Base-by-base conservation (phyloP, 2,797 vertebrate species). In the Acanthis flammea region DNA sequence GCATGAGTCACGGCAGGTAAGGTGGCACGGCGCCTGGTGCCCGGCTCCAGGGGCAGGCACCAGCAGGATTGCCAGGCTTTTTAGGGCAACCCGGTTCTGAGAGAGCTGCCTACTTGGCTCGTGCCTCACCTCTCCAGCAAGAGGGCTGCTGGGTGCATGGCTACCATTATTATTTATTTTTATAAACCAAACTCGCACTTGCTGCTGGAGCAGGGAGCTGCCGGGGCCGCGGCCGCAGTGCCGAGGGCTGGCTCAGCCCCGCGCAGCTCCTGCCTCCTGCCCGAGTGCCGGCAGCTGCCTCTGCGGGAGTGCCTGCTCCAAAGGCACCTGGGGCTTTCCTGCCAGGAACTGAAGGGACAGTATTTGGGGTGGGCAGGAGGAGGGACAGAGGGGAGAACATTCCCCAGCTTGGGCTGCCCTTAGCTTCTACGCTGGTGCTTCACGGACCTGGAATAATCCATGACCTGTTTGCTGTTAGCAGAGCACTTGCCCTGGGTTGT, bases 1-100 rank as follows among this genome's bases (percentile, higher is more conserved):
- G 81, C 57, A 0, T 42, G 81, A 91, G 90, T 78, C 94, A 72
- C 0, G 58, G 90, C 95, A 95, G 85, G 92, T 44, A 63, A n/a
- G 25, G 37, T 47, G 19, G 71, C 79, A 28, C 21, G 1, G 62
- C 3, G 62, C 77, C 39, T 19, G 44, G 14, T 92, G 90, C 88
- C 67, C 17, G 7, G 88, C 53, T 84, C 74, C 17, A 27, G 92
- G 47, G 77, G 61, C 88, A 94, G 91, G 85, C 44, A 1, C 77
- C 24, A 8, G 81, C 28, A 24, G 54, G 79, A 88, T 68, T 12
- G 7, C 60, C 28, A 65, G 48, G 68, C 12, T 88, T 76, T 75
- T 86, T 83, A 54, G 67, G 91, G 93, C 67, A 79, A 63, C 67
- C 37, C 0, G 4, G 55, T 73, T 91, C 87, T 77, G 90, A 88